Base-by-base conservation (phyloP, 1,140 invertebrate species). In the Cydia fagiglandana region DNA sequence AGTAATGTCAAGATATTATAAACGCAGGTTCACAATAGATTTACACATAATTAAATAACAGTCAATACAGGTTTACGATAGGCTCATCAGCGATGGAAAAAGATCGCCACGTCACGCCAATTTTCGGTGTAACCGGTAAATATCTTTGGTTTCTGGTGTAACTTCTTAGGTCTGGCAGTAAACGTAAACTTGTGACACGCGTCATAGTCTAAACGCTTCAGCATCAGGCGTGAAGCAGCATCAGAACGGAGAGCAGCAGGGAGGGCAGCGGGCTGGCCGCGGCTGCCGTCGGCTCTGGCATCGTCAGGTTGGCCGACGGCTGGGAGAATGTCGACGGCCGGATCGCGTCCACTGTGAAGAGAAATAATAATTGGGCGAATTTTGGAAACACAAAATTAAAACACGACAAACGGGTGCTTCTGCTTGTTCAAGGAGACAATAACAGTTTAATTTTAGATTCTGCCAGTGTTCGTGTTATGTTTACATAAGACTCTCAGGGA, bases 341-440 rank as follows among this genome's bases (percentile, higher is more conserved):
- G 77, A 87, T 87, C 34, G 90, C 83, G 47, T 92, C 91, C 78
- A 92, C 91, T 91, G 86, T 74, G 86, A 88, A 50, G 56, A 76
- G 2, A 15, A 47, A 47, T 1, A 12, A 13, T 47, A 15, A 47
- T 47, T 10, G 13, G 13, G 13, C 13, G 10, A 13, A 47, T 15
- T 45, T 4, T 0, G 0, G 45, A 47, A 41, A 24, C 24, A 24
- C 24, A 24, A 24, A 24, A 24, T 24, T 24, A 24, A 24, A 47
- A 47, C 13, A 47, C 13, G 12, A 47, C 4, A 47, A 47, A 47
- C 45, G 45, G 13, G 45, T 15, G 10, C 10, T 45, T 47, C 15
- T 47, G 45, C 3, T 47, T 4, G 13, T 41, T 9, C 0, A 41
- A 41, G 38, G 7, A 41, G 7, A 7, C 0, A 34, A 34, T 12